Base-by-base conservation (phyloP, 2,113 vertebrate species). In the Syngnathoides biaculeatus region DNA sequence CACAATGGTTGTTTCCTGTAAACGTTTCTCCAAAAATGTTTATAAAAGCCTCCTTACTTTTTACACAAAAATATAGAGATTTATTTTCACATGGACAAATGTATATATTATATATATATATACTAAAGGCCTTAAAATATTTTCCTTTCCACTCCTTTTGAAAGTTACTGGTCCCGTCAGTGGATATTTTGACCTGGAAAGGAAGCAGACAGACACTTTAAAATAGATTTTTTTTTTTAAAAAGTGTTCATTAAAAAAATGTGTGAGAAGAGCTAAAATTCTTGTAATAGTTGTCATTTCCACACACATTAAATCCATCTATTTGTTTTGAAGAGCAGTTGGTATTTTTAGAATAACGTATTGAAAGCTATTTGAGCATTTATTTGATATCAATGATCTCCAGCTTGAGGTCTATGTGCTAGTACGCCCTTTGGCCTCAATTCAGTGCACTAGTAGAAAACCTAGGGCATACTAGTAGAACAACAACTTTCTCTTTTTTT, bases 61-160 rank as follows among this genome's bases (percentile, higher is more conserved):
- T 43, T 62, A 88, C 86, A 87, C 81, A 90, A 90, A 90, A 88
- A 91, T 89, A 90, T 84, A 89, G 76, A 86, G 80, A 86, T 87
- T 85, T 87, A 77, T 90, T 88, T 88, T 75, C 84, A 88, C 84
- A 89, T 77, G 71, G 74, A 90, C 84, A 85, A 78, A 78, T 83
- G 64, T 77, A 43, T 64, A 59, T 65, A 64, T 69, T 24, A 48
- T 65, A 71, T 67, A 72, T 89, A 87, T 65, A 53, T 65, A 52
- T 84, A 91, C 83, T 92, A 90, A 93, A 92, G 89, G 90, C 90
- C 84, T 86, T 89, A 89, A 90, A 92, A 91, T 79, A 82, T 83
- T 84, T 87, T 88, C 87, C 79, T 48, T 83, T 89, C 88, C 82
- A 77, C 75, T 89, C 81, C 83, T 76, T 43, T 62, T 75, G 76